Conservation (phyloP, 2,888 invertebrate species). For the Orthosia incerta region DNA sequence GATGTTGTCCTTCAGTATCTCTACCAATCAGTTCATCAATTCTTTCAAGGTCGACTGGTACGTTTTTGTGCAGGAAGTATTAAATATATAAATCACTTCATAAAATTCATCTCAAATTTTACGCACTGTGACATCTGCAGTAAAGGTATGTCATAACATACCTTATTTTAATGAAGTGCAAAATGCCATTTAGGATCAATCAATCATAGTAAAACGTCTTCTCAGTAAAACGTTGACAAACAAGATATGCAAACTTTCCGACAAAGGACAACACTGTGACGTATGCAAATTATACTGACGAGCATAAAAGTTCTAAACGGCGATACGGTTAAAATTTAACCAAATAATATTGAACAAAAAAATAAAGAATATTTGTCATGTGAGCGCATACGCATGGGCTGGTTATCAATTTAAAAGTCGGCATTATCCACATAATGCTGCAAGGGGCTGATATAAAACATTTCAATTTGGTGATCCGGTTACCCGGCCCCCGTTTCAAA, state of each 20-base stretch:
- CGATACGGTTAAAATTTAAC: slow-evolving; percentile 88
- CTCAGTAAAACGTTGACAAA: slow-evolving; percentile 82
- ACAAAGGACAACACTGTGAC: slow-evolving; percentile 68
- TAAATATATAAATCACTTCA: no score
- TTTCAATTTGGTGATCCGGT: slow-evolving; percentile 91
- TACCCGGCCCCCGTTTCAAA: slow-evolving; percentile 86
- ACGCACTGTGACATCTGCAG: background rate
- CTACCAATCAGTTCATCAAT: background rate
- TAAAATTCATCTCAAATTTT: slow-evolving; percentile 16
- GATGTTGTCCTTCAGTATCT: background rate
- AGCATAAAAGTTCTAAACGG: slow-evolving; percentile 76
- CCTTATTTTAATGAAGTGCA: slow-evolving; percentile 78
- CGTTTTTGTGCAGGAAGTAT: no score
- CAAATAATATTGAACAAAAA: slow-evolving; percentile 83
- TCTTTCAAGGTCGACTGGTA: no score
- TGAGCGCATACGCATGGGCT: slow-evolving; percentile 82
- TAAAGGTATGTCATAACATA: slow-evolving; percentile 63
- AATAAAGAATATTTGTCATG: slow-evolving; percentile 79
- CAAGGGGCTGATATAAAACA: slow-evolving; percentile 88
- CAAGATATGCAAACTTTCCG: slow-evolving; percentile 79
- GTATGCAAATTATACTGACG: slow-evolving; percentile 80
- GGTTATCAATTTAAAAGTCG: slow-evolving; percentile 90
- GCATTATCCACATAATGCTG: slow-evolving; percentile 86
- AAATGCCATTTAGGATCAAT: slow-evolving; percentile 78
- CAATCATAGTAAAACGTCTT: slow-evolving; percentile 83